Evolutionary conservation across 2,888 invertebrate species (phyloP).

Genomic region (Globia sparganii): DNA sequence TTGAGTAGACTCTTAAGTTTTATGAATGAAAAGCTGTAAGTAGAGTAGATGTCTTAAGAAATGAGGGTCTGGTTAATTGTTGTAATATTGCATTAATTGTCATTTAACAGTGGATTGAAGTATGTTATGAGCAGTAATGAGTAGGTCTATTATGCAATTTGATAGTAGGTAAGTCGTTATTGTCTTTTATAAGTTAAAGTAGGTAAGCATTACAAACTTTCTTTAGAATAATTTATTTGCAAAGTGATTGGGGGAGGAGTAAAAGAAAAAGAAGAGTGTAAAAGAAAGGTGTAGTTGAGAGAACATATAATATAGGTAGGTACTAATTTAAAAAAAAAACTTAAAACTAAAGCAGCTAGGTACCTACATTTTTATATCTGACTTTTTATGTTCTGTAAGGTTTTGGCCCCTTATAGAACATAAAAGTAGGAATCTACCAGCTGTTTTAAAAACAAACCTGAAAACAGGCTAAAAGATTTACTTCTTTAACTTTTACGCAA

Average conservation of each 20-base stretch:
- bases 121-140: not conserved
- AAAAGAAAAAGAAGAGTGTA: too few relatives aligned
- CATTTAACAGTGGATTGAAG: not conserved
- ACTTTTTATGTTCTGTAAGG: too few relatives aligned
- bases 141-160: not conserved
- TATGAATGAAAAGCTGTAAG: not conserved
- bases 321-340: not conserved
- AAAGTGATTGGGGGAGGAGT: not conserved
- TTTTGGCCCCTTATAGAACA: not conserved
- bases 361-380: not conserved
- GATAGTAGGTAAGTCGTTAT: not conserved
- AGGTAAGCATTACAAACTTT: too few relatives aligned
- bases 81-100: not conserved
- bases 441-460: too few relatives aligned
- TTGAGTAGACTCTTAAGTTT: slow-evolving; percentile 17
- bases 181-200: not conserved
- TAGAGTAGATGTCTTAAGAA: slow-evolving; percentile 1
- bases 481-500: not conserved
- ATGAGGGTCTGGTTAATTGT: not conserved
- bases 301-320: not conserved
- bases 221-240: not conserved
- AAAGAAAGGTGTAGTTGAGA: too few relatives aligned
- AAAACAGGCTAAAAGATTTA: not conserved
- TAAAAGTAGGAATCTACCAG: not conserved
- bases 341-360: too few relatives aligned